Conservation (phyloP, 1,140 invertebrate species). For the Globodera ellingtonae region DNA sequence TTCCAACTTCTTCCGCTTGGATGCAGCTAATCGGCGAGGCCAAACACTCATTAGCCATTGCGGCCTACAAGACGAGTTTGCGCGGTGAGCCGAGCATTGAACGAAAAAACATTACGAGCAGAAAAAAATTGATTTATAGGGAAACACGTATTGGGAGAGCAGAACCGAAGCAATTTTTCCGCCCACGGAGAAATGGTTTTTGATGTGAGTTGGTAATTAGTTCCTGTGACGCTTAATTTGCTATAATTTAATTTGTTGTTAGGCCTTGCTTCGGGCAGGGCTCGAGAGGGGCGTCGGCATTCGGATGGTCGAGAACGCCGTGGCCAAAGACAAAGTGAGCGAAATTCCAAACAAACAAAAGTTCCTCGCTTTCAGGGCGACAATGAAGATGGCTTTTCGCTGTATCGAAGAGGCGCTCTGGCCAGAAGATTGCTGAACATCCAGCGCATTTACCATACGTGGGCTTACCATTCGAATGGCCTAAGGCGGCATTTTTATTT, state of each 20-base stretch:
- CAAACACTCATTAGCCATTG: slow-evolving; percentile 51
- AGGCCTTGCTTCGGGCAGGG: slow-evolving; percentile 46
- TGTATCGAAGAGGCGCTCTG: slow-evolving; percentile 62
- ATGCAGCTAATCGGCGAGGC: slow-evolving; percentile 50
- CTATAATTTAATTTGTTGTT: slow-evolving; percentile 20
- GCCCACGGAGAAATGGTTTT: slow-evolving; percentile 14
- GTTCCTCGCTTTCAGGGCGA: slow-evolving; percentile 41
- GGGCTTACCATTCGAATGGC: background rate
- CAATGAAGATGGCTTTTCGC: slow-evolving; percentile 57
- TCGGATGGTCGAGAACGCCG: slow-evolving; percentile 61
- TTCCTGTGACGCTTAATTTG: background rate
- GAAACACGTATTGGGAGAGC: slow-evolving; percentile 60
- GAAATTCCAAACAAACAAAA: background rate
- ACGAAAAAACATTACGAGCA: background rate
- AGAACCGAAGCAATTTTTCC: slow-evolving; percentile 42
- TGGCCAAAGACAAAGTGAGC: slow-evolving; percentile 57
- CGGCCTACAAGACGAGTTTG: slow-evolving; percentile 63
- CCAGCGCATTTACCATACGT: slow-evolving; percentile 75
- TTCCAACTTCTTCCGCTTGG: slow-evolving; percentile 59
- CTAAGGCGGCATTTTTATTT: slow-evolving; percentile 44
- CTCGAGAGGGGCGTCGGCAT: slow-evolving; percentile 47
- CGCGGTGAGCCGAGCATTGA: slow-evolving; percentile 10
- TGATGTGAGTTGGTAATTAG: background rate
- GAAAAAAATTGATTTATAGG: slow-evolving; percentile 26
- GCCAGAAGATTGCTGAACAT: slow-evolving; percentile 84